These are phyloP conservation scores for Neolamprologus sp. DNA, from an alignment of 2,113 vertebrate genomes.

Conservation along the genomic window DNA sequence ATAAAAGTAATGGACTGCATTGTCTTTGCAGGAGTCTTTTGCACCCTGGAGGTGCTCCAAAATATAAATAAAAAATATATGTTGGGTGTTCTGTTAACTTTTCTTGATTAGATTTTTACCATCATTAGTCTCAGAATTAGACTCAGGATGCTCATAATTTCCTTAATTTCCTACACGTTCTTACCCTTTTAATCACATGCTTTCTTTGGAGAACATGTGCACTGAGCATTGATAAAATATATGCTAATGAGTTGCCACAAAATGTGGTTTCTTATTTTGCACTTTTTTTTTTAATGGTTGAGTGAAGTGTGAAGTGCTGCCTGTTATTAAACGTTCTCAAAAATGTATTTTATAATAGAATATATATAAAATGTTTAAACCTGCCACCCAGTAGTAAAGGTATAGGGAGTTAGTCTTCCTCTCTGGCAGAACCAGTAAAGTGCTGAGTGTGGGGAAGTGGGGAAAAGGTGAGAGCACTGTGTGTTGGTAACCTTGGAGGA, in stretches of 20 bases:
- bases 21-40: neutral
- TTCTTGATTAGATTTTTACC: neutral
- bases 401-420: neutral
- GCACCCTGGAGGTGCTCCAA: neutral
- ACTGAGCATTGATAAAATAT: neutral
- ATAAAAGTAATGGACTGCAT: neutral
- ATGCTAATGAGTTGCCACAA: neutral
- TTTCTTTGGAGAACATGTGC: neutral
- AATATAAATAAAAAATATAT: neutral
- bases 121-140: neutral
- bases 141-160: neutral
- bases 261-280: neutral
- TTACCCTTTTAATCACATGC: neutral
- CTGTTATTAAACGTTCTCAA: neutral
- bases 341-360: neutral
- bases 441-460: neutral
- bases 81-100: neutral
- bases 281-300: neutral
- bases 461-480: slow-evolving; percentile 39
- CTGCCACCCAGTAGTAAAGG: neutral
- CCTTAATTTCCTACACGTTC: neutral
- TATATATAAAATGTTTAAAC: neutral
- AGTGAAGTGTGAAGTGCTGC: neutral
- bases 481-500: neutral
- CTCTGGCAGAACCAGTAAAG: neutral